phyloP scores from a whole-genome alignment of 2,888 invertebrate genomes.

The Caenorhabditis sulstoni region DNA sequence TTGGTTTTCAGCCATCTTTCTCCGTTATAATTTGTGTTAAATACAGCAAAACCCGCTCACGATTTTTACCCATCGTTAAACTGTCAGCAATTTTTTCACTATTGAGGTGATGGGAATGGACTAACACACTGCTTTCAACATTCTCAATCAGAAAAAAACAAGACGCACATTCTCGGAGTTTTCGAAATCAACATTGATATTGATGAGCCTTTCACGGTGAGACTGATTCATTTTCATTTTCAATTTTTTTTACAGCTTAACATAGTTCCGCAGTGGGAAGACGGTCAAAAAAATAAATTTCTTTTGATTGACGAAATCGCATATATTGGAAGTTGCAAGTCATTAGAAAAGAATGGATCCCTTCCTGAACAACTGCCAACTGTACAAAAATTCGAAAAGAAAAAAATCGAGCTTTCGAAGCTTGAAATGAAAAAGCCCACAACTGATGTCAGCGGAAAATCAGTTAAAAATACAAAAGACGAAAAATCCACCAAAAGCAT shows the following conservation, averaged over 20 bases:
- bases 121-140: conserved; percentile 67
- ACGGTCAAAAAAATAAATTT: conserved; percentile 70
- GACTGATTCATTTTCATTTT: too few species aligned
- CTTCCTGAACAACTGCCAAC: conserved; percentile 14
- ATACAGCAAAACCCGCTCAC: too few species aligned
- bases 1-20: too few species aligned
- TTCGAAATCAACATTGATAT: conserved; percentile 74
- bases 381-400: conserved; percentile 20
- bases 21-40: too few species aligned
- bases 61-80: too few species aligned
- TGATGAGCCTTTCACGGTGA: conserved; percentile 74
- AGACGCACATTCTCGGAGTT: too few species aligned
- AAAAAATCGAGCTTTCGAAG: too few species aligned
- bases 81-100: too few species aligned
- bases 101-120: conserved; percentile 54
- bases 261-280: conserved; percentile 87
- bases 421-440: too few species aligned
- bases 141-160: conserved; percentile 26
- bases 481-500: too few species aligned
- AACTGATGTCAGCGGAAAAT: too few species aligned
- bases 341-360: background rate
- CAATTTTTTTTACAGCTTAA: conserved; percentile 91
- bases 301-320: conserved; percentile 79
- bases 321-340: conserved; percentile 76
- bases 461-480: too few species aligned